Base-by-base conservation (phyloP, 2,113 vertebrate species). In the Dicrurus megarhynchus region DNA sequence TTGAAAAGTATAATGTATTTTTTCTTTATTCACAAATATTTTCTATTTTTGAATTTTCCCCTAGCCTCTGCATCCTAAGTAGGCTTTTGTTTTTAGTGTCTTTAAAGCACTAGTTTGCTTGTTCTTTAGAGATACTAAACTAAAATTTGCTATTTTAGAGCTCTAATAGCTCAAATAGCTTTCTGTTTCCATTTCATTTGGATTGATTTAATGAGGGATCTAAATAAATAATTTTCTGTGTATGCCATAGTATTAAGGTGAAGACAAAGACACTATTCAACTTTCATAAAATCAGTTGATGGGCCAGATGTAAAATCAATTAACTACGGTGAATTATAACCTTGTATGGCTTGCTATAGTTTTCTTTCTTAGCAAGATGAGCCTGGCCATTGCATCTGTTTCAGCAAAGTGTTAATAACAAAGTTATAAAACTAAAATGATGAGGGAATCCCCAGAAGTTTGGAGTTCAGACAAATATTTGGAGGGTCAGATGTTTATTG, bases 261-360 rank as follows among this genome's bases (percentile, higher is more conserved):
- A 94, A 97, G 89, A 97, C 95, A 98, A 98, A 98, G 95, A 67
- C 85, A 74, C 94, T 94, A 97, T 97, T 98, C 96, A 98, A 39
- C 84, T 95, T 97, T 76, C 89, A 96, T 94, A 95, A 97, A 96
- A 97, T 96, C 68, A 74, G 67, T 89, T 86, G 89, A 93, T 81
- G 80, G 90, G 65, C 91, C 97, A 97, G 94, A 97, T 97, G 97
- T 95, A 97, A 98, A 98, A 97, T 96, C 95, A 97, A 96, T 98
- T 97, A 96, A 56, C 32, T 94, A 24, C 61, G 52, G 68, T 94
- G 85, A 98, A 96, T 94, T 97, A 95, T 65, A 53, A 84, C 41
- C 78, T 94, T 90, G 32, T 97, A 97, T 91, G 90, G 27, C 77
- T 81, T 96, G 39, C 68, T 87, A 65, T 56, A 93, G 64, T 75